Base-by-base conservation (phyloP, 2,113 vertebrate genomes). In the Callopanchax toddi region DNA sequence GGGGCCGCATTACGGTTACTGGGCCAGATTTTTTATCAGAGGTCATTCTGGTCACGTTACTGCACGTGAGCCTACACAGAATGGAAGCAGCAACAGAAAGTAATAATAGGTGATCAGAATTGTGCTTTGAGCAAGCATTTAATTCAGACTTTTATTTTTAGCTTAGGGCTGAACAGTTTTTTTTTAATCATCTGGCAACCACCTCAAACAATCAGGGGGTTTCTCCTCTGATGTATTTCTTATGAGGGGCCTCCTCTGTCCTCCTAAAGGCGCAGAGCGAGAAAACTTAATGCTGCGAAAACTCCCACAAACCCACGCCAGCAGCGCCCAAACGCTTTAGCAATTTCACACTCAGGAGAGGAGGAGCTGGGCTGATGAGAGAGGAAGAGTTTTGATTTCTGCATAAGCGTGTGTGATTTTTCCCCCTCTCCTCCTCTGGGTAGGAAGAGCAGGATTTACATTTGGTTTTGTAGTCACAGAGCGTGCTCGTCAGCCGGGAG, bases 391-490 rank as follows among this genome's bases (percentile, higher is more conserved):
- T 58, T 69, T 21, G 49, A 62, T 49, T 81, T 39, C 21, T 45
- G 22, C 39, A 64, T 48, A 11, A 71, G 21, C n/a, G 46, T 26
- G 54, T 26, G 52, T 50, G 34, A 39, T 17, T 21, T 22, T 22
- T 22, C 5, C 25, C 3, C 8, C 23, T 16, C 10, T 18, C 0
- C n/a, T n/a, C n/a, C n/a, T n/a, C n/a, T n/a, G n/a, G n/a, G n/a
- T n/a, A n/a, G n/a, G n/a, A n/a, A 37, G 49, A 64, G 34, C 23
- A 5, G 80, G 71, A 81, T 83, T 76, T 69, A 66, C 53, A 79
- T 63, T 74, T 53, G 54, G 71, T 84, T 80, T n/a, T 76, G 75
- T 78, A 82, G 83, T 86, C 76, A 71, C 67, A 44, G 34, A 39
- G 58, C 62, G 58, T 72, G 49, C 43, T 53, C 45, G 64, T 64